Evolutionary conservation across 2,797 vertebrate species (phyloP).

Genomic region (Phalloptychus januarius): DNA sequence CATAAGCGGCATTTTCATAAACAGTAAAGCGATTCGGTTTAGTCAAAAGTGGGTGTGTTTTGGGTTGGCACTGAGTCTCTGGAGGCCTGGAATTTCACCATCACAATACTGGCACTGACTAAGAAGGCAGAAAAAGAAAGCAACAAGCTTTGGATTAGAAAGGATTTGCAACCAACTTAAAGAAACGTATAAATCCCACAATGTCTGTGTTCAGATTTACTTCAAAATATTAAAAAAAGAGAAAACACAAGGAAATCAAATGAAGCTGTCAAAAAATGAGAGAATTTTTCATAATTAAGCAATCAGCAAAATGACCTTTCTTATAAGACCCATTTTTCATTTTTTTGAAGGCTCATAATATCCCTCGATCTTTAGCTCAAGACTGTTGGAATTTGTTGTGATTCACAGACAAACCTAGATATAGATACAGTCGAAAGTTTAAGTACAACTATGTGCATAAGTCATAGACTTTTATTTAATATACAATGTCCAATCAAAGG

Average conservation of each 20-base stretch:
- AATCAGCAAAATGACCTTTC: not conserved
- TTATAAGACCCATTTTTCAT: not conserved
- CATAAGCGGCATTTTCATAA: conserved; percentile 15
- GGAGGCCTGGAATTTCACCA: conserved; percentile 5
- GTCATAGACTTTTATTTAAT: not conserved
- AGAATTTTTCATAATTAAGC: not conserved
- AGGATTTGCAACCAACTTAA: not conserved
- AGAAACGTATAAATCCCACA: not conserved
- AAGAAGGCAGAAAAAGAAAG: not conserved
- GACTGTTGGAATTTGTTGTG: not conserved
- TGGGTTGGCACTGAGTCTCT: not conserved
- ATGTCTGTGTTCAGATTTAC: not conserved
- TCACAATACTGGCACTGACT: not conserved
- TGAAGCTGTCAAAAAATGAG: not conserved
- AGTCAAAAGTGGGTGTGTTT: conserved; percentile 10
- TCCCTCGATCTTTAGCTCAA: not conserved
- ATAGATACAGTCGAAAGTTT: not conserved
- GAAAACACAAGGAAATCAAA: not conserved
- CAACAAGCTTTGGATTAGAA: not conserved
- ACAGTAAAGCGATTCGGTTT: conserved; percentile 14
- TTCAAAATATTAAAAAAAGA: not conserved
- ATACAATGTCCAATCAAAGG: no score
- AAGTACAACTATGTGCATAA: not conserved
- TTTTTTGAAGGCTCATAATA: not conserved
- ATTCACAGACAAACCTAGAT: not conserved